Conservation (phyloP, 2,888 invertebrate species). For the Catonia carolina region DNA sequence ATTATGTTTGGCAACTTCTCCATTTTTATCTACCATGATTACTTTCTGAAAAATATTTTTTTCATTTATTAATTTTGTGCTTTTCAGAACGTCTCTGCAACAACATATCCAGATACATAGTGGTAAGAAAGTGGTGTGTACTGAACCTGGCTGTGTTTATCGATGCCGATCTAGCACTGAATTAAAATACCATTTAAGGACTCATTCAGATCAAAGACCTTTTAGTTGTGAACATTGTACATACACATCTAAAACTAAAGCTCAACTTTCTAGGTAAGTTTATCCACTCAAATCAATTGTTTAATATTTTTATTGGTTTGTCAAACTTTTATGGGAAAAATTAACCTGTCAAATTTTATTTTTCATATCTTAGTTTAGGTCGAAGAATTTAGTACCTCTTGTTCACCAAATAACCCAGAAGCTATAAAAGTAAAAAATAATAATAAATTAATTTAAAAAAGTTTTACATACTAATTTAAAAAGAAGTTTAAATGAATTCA, state of each 20-base stretch:
- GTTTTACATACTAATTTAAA: too few species aligned
- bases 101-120: conserved; percentile 44
- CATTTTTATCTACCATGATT: too few species aligned
- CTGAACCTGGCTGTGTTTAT: conserved; percentile 51
- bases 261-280: conserved; percentile 48
- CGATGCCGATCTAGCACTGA: conserved; percentile 50
- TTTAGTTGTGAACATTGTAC: conserved; percentile 54
- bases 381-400: too few species aligned
- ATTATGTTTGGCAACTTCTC: too few species aligned
- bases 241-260: conserved; percentile 50
- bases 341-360: too few species aligned
- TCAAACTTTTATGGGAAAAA: too few species aligned
- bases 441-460: too few species aligned
- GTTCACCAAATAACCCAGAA: too few species aligned
- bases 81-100: conserved; percentile 50
- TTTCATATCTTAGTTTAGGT: too few species aligned
- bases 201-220: conserved; percentile 49
- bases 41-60: conserved; percentile 20
- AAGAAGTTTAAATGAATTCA: too few species aligned
- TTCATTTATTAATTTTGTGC: conserved; percentile 26
- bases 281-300: not conserved
- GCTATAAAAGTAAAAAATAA: too few species aligned
- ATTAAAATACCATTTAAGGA: conserved; percentile 48
- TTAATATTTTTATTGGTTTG: too few species aligned
- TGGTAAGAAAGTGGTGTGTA: conserved; percentile 42